Conservation (phyloP, 2,888 invertebrate species). For the Eristalis arbustorum region DNA sequence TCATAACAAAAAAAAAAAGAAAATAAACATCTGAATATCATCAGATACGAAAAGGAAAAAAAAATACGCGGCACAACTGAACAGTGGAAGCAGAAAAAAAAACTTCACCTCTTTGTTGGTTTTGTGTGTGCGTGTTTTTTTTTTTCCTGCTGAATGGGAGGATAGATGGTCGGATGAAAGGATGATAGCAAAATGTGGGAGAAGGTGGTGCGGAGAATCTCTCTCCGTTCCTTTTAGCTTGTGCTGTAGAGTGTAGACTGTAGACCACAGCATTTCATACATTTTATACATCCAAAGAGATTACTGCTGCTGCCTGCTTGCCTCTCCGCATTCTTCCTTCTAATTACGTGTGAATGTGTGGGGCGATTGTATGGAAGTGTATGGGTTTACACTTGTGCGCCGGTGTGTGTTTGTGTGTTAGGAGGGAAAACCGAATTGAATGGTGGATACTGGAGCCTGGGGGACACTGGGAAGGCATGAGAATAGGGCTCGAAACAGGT, state of each 20-base stretch:
- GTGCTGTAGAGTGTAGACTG: constrained; percentile 5
- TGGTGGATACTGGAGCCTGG: background rate
- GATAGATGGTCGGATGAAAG: background rate
- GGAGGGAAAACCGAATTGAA: background rate
- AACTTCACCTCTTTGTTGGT: constrained; percentile 16
- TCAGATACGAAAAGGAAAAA: constrained; percentile 5
- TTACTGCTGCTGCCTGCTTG: background rate
- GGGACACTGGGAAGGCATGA: background rate
- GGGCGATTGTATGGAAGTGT: background rate
- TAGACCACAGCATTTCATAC: constrained; percentile 9
- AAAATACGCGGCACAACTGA: background rate
- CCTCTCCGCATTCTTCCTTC: constrained; percentile 11
- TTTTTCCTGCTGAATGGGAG: background rate
- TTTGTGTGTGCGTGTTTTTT: background rate
- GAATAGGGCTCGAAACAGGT: constrained; percentile 19
- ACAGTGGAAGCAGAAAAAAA: background rate
- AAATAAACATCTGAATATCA: constrained; percentile 40
- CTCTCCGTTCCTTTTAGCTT: constrained; percentile 12
- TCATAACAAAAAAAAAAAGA: constrained; percentile 33
- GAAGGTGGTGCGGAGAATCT: background rate
- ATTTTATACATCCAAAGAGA: constrained; percentile 10
- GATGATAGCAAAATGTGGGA: background rate
- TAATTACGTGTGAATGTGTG: constrained; percentile 13
- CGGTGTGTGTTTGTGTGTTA: background rate
- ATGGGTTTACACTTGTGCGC: background rate